Evolutionary conservation across 2,797 vertebrate species (phyloP), one percentile per base, ranked within the genome.

Genomic region (Ctenopoma multispine): DNA sequence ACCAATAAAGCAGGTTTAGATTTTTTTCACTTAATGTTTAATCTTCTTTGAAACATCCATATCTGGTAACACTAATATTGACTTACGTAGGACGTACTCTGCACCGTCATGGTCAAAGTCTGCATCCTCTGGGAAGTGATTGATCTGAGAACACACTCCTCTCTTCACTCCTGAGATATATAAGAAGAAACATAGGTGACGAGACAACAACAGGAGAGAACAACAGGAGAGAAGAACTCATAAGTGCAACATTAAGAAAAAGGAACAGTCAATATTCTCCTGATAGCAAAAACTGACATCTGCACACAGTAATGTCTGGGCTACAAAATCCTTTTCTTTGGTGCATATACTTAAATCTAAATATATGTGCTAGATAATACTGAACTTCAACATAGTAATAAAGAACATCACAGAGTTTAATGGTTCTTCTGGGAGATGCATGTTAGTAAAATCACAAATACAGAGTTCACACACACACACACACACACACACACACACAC

Each of bases 71-170:
- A 53, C 14, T 23, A 53, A 29, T 51, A 9, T 69, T 58, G 81
- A 93, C 96, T 93, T 96, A 97, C 97, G 94, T 87, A 97, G 92
- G 87, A 97, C 95, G 69, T 98, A 97, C 92, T 98, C 96, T 48
- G 97, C 96, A 75, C 97, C 97, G 77, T 98, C 96, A 58, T 98
- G 97, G 92, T 98, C 97, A 75, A 97, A 98, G 91, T 98, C 97
- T 34, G 96, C 96, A 68, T 98, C 97, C 86, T 98, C 97, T 13
- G 97, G 97, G 88, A 97, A 97, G 81, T 98, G 97, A 89, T 98
- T 97, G 84, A 97, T 98, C 93, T 97, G 96, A 73, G 96, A 96
- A 80, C 97, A 98, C 69, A 96, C 93, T 31, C 97, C 97, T 91
- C 96, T 91, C 91, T 96, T 97, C 87, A 96, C 90, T 76, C 97